phyloP scores from a whole-genome alignment of 2,888 invertebrate species.

The Acrobasis consociella region DNA sequence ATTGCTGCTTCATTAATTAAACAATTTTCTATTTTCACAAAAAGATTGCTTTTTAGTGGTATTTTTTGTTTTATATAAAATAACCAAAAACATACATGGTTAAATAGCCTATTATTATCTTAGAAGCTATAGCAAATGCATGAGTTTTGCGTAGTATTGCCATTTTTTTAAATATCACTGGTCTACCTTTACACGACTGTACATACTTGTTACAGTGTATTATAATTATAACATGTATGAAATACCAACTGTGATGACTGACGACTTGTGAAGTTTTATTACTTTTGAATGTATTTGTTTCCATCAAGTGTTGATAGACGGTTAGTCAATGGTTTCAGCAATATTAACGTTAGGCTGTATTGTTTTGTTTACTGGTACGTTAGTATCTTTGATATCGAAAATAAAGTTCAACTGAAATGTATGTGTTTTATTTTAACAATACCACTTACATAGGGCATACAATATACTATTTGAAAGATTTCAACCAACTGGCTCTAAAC shows the following conservation, averaged over 20 bases:
- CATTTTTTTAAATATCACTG: too few relatives aligned
- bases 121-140: too few relatives aligned
- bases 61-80: too few relatives aligned
- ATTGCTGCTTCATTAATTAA: too few relatives aligned
- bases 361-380: neutral
- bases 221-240: slow-evolving; percentile 8
- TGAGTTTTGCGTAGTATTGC: too few relatives aligned
- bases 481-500: too few relatives aligned
- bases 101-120: too few relatives aligned
- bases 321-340: neutral
- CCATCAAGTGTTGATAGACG: slow-evolving; percentile 15
- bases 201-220: neutral
- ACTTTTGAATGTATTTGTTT: slow-evolving; percentile 11
- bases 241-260: slow-evolving; percentile 16
- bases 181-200: neutral
- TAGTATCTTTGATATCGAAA: slow-evolving; percentile 15
- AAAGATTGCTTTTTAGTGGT: too few relatives aligned
- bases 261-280: neutral
- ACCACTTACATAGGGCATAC: too few relatives aligned
- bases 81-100: too few relatives aligned
- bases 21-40: too few relatives aligned
- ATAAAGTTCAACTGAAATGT: slow-evolving; percentile 17
- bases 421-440: neutral
- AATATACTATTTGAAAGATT: too few relatives aligned
- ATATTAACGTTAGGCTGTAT: slow-evolving; percentile 7